These are phyloP conservation scores for Aulostomus chinensis DNA, from an alignment of 2,797 vertebrate genomes.

Conservation along the genomic window DNA sequence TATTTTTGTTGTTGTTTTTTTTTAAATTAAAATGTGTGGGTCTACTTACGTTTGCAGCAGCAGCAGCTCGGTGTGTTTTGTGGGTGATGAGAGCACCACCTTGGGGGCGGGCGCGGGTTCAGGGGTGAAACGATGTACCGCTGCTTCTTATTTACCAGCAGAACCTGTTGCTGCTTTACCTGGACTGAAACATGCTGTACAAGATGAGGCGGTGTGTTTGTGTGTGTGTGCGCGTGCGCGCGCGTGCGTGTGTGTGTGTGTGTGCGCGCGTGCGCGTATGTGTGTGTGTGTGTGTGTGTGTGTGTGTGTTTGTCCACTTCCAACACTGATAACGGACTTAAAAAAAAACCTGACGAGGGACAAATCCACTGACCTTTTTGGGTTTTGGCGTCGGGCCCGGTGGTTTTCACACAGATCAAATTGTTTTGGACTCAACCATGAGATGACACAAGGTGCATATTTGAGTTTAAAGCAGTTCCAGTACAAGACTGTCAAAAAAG, in stretches of 20 bases:
- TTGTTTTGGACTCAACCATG: conserved; percentile 57
- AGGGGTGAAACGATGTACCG: conserved; percentile 33
- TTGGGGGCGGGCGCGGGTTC: neutral
- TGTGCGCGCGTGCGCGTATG: too few species aligned
- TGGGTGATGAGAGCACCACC: conserved; percentile 20
- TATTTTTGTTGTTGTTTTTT: too few species aligned
- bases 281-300: too few species aligned
- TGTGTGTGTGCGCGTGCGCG: too few species aligned
- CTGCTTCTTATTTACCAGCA: conserved; percentile 79
- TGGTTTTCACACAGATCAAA: conserved; percentile 72
- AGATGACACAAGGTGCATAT: conserved; percentile 72
- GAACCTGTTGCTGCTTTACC: conserved; percentile 74
- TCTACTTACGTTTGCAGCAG: conserved; percentile 35
- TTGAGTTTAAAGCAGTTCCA: conserved; percentile 70
- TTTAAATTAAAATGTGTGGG: conserved; percentile 38
- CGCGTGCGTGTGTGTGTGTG: too few species aligned
- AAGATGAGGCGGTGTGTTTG: too few species aligned
- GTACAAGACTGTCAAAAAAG: conserved; percentile 71
- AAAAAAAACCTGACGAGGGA: conserved; percentile 39
- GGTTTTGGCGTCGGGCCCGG: conserved; percentile 19
- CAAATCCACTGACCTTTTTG: conserved; percentile 51
- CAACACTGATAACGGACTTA: conserved; percentile 43
- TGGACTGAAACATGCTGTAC: conserved; percentile 67
- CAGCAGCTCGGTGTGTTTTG: conserved; percentile 54
- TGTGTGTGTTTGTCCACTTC: too few species aligned